phyloP scores from a whole-genome alignment of 2,797 vertebrate genomes.

The Enteromius mattozi region DNA sequence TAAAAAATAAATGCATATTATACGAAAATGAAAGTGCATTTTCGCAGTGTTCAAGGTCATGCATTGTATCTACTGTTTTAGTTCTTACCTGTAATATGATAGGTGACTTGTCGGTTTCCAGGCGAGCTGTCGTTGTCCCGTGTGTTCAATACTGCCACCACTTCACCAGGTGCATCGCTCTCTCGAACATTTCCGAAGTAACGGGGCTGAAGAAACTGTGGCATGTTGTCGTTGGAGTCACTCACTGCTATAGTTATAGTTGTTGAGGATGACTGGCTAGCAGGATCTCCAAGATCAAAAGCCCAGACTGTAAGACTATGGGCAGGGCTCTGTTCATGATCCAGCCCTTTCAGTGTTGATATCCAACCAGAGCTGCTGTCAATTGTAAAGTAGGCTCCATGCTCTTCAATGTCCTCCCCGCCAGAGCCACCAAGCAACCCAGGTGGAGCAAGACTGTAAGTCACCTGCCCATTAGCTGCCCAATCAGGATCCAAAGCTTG shows the following conservation, averaged over 20 bases:
- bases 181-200: constrained; percentile 90
- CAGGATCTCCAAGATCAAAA: constrained; percentile 89
- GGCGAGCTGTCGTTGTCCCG: constrained; percentile 91
- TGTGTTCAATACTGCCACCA: constrained; percentile 94
- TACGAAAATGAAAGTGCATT: too few relatives aligned
- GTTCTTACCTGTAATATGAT: constrained; percentile 91
- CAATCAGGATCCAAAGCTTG: constrained; percentile 88
- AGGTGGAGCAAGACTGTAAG: constrained; percentile 83
- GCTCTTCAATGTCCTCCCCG: constrained; percentile 73
- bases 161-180: constrained; percentile 92
- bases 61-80: neutral
- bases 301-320: constrained; percentile 92
- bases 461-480: constrained; percentile 93
- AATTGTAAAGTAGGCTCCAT: constrained; percentile 83
- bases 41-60: neutral
- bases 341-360: constrained; percentile 88
- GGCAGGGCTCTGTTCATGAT: constrained; percentile 88
- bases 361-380: constrained; percentile 97
- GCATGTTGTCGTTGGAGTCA: constrained; percentile 94
- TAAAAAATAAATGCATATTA: too few relatives aligned
- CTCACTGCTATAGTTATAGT: constrained; percentile 88
- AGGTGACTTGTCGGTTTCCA: constrained; percentile 93
- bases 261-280: constrained; percentile 87
- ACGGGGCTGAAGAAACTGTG: constrained; percentile 85
- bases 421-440: constrained; percentile 62